phyloP scores from a whole-genome alignment of 2,797 vertebrate species.

The Antrozous pallidus region DNA sequence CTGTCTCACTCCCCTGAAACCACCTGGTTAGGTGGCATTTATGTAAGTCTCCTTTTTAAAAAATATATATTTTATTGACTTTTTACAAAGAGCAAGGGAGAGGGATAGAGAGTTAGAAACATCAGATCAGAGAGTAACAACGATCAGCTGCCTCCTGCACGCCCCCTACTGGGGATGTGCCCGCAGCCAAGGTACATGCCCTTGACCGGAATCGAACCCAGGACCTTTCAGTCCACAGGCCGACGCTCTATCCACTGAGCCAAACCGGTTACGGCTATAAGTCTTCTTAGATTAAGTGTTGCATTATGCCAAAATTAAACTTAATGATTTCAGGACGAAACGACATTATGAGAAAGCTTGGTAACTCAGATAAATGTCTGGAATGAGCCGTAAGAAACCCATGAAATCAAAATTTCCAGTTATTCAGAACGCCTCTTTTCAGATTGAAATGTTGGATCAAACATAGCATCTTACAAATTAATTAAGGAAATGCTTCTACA shows the following conservation, averaged over 20 bases:
- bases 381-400: slow-evolving; percentile 20
- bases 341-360: slow-evolving; percentile 2
- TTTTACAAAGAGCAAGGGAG: no score
- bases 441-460: slow-evolving; percentile 37
- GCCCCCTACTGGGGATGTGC: no score
- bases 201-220: no score
- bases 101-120: no score
- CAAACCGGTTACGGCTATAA: no score
- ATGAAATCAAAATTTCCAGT: slow-evolving; percentile 7
- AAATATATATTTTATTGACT: no score
- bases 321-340: slow-evolving; percentile 9
- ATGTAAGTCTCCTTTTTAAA: background rate
- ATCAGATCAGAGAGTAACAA: no score
- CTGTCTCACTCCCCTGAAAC: background rate
- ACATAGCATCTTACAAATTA: slow-evolving; percentile 54
- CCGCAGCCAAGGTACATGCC: no score
- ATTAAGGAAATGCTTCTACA: slow-evolving; percentile 43
- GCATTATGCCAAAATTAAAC: slow-evolving; percentile 15
- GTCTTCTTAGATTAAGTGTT: background rate
- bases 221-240: no score
- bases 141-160: no score
- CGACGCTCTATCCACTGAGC: no score
- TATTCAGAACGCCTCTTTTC: slow-evolving; percentile 42
- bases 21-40: background rate
- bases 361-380: slow-evolving; percentile 51